A percentile compares a stretch with the other conserved stretches of the same genome.
phyloP scores from a whole-genome alignment of 2,888 invertebrate genomes.

The Drosophila silvestris region DNA sequence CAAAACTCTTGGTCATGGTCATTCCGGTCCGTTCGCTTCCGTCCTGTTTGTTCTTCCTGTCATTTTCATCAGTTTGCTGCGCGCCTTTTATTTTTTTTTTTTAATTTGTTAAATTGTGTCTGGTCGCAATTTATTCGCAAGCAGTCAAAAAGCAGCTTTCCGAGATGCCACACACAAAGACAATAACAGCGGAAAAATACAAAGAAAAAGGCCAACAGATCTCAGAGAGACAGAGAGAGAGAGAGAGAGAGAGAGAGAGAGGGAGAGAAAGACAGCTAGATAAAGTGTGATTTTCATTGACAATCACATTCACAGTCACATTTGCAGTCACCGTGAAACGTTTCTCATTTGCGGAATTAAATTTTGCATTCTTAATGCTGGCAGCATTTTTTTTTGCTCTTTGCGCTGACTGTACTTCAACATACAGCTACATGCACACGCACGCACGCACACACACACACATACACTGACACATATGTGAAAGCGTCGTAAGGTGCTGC shows the following conservation, averaged over 20 bases:
- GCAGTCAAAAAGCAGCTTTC: slow-evolving; percentile 16
- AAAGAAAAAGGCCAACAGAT: not conserved
- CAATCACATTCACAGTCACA: slow-evolving; percentile 5
- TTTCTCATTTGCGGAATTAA: slow-evolving; percentile 72
- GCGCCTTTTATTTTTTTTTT: slow-evolving; percentile 40
- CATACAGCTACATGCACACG: not conserved
- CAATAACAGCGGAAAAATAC: slow-evolving; percentile 10
- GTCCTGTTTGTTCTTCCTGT: slow-evolving; percentile 56
- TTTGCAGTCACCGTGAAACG: slow-evolving; percentile 18
- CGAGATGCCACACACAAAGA: slow-evolving; percentile 11
- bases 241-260: not conserved
- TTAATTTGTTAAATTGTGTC: slow-evolving; percentile 76
- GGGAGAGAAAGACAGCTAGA: not conserved
- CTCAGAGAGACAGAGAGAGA: not conserved
- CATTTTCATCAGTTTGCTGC: slow-evolving; percentile 14
- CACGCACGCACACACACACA: slow-evolving; percentile 1
- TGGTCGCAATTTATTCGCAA: slow-evolving; percentile 43
- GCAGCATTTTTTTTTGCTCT: slow-evolving; percentile 5
- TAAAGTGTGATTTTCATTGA: slow-evolving; percentile 33
- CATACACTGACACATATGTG: not conserved
- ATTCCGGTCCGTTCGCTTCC: slow-evolving; percentile 39
- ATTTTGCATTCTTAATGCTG: slow-evolving; percentile 71
- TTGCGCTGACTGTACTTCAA: slow-evolving; percentile 50
- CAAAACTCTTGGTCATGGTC: slow-evolving; percentile 62
- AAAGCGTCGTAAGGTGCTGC: slow-evolving; percentile 13